Percentiles rank a stretch among this genome's conserved stretches.
These are phyloP conservation scores for Acronicta leporina DNA, from an alignment of 2,888 invertebrate genomes.

Conservation along the genomic window DNA sequence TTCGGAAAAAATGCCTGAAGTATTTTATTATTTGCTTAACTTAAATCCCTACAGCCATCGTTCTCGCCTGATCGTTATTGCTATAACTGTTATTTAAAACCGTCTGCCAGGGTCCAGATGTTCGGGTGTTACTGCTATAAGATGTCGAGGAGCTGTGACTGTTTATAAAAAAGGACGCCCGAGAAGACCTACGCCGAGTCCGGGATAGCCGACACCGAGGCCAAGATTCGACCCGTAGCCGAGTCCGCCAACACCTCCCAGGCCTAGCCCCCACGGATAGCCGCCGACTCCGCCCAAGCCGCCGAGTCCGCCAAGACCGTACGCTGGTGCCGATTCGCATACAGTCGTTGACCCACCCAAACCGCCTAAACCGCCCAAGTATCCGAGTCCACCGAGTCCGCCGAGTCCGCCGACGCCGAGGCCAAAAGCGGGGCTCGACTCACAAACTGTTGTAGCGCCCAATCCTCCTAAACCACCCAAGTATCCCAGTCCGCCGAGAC, in stretches of 20 bases:
- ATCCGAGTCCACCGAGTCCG: background rate
- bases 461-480: conserved; percentile 12
- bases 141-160: conserved; percentile 50
- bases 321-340: too few species aligned
- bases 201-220: conserved; percentile 17
- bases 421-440: background rate
- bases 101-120: conserved; percentile 16
- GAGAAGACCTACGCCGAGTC: conserved; percentile 31
- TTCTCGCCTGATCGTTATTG: conserved; percentile 5
- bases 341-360: too few species aligned
- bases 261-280: too few species aligned
- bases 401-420: conserved; percentile 32
- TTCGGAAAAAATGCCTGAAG: conserved; percentile 14
- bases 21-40: conserved; percentile 35
- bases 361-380: conserved; percentile 17
- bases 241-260: too few species aligned
- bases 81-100: background rate
- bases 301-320: conserved; percentile 13
- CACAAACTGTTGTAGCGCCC: background rate
- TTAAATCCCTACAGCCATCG: conserved; percentile 11
- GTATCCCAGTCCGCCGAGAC: conserved; percentile 9
- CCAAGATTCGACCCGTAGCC: conserved; percentile 9
- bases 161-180: conserved; percentile 69
- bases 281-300: too few species aligned
- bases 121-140: conserved; percentile 16